Conservation (phyloP, 2,888 invertebrate species). For the Reticulitermes lucifugus region DNA sequence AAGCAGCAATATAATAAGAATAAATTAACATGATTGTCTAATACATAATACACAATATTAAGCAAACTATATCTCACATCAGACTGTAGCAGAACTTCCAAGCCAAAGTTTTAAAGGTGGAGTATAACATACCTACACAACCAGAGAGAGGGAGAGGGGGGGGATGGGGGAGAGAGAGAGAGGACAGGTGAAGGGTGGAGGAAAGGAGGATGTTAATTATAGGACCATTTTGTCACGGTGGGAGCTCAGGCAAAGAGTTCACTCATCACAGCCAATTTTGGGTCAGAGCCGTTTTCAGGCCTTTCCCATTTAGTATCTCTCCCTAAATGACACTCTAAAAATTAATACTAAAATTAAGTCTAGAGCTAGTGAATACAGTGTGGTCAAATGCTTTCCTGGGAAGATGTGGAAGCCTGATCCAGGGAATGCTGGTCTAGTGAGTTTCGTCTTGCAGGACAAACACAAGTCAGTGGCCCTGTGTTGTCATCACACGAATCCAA, state of each 20-base stretch:
- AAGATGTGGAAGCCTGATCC: constrained; percentile 38
- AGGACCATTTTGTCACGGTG: not conserved
- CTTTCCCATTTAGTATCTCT: constrained; percentile 36
- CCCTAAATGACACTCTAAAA: constrained; percentile 14
- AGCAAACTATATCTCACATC: constrained; percentile 6
- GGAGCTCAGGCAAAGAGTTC: constrained; percentile 38
- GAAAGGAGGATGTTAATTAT: not conserved
- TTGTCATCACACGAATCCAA: constrained; percentile 21
- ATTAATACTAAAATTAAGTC: not conserved
- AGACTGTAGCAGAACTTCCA: constrained; percentile 8
- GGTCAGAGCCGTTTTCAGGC: constrained; percentile 17
- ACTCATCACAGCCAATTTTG: constrained; percentile 37
- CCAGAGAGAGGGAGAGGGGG: not conserved
- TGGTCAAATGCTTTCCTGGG: constrained; percentile 42
- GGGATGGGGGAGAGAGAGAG: too few relatives aligned
- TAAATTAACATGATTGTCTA: constrained; percentile 21
- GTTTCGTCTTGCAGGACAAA: constrained; percentile 25
- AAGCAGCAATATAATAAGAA: constrained; percentile 11
- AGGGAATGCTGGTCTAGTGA: constrained; percentile 31
- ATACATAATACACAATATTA: constrained; percentile 20
- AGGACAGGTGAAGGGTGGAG: not conserved
- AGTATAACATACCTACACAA: constrained; percentile 8
- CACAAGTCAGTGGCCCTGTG: not conserved
- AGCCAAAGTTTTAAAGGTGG: constrained; percentile 7
- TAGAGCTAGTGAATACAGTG: constrained; percentile 28